Conservation (phyloP, 2,113 vertebrate genomes). For the Bothrops jararaca region DNA sequence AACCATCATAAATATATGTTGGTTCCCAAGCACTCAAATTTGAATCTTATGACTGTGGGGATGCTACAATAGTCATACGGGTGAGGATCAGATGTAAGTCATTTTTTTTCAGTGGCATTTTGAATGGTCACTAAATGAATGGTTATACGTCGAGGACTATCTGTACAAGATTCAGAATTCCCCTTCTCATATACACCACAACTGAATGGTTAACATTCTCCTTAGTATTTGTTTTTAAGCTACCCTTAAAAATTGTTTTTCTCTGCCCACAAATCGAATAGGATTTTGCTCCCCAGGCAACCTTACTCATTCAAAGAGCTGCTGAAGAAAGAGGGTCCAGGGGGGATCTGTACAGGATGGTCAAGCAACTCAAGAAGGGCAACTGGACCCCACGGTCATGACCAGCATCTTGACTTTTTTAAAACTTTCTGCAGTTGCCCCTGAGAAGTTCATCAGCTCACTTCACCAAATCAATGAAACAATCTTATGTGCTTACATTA, state of each 20-base stretch:
- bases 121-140: neutral
- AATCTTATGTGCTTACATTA: neutral
- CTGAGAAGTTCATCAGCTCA: neutral
- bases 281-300: neutral
- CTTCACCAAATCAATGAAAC: neutral
- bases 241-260: neutral
- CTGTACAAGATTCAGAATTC: neutral
- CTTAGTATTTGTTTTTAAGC: neutral
- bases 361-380: neutral
- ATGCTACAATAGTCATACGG: neutral
- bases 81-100: neutral
- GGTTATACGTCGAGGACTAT: neutral
- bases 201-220: neutral
- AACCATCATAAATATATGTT: neutral
- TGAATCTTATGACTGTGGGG: neutral
- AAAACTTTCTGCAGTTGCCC: neutral
- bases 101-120: neutral
- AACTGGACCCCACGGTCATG: neutral
- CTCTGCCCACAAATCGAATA: neutral
- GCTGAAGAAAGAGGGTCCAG: neutral
- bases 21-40: neutral
- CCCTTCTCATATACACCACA: neutral
- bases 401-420: neutral
- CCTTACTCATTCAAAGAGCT: neutral
- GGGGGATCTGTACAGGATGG: neutral